A percentile compares a stretch with the other conserved stretches of the same genome.
Conservation (phyloP, 2,888 invertebrate species). For the Ormyrus nitidulus region DNA sequence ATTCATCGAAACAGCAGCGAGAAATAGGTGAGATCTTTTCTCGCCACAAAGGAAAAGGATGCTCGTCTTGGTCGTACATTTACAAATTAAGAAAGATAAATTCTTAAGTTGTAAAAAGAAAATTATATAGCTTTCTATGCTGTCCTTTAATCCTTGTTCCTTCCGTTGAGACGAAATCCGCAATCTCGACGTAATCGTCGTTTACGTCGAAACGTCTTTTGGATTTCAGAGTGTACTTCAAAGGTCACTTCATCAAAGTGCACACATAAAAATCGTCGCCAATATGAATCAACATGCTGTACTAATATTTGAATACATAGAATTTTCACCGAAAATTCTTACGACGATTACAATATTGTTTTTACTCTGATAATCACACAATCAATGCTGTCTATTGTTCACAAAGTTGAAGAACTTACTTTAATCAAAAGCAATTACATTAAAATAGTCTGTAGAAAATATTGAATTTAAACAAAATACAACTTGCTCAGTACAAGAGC, state of each 20-base stretch:
- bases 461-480: conserved; percentile 23
- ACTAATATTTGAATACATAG: too few relatives aligned
- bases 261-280: conserved; percentile 25
- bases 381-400: neutral
- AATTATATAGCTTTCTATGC: neutral
- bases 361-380: neutral
- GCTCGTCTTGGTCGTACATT: conserved; percentile 12
- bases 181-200: conserved; percentile 33
- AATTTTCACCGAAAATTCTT: neutral
- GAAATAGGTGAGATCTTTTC: conserved; percentile 28
- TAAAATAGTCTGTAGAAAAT: conserved; percentile 20
- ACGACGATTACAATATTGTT: conserved; percentile 15
- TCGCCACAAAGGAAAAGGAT: neutral
- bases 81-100: conserved; percentile 2
- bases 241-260: conserved; percentile 49
- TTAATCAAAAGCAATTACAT: neutral
- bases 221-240: conserved; percentile 16
- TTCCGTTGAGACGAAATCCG: conserved; percentile 29
- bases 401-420: neutral
- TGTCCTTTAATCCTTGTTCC: conserved; percentile 23
- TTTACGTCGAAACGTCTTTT: conserved; percentile 36
- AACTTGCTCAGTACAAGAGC: conserved; percentile 27
- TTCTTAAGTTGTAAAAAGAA: conserved; percentile 2
- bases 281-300: neutral
- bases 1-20: conserved; percentile 1